A percentile compares a stretch with the other conserved stretches of the same genome.
phyloP scores from a whole-genome alignment of 2,888 invertebrate genomes.

The Diaperis boleti region DNA sequence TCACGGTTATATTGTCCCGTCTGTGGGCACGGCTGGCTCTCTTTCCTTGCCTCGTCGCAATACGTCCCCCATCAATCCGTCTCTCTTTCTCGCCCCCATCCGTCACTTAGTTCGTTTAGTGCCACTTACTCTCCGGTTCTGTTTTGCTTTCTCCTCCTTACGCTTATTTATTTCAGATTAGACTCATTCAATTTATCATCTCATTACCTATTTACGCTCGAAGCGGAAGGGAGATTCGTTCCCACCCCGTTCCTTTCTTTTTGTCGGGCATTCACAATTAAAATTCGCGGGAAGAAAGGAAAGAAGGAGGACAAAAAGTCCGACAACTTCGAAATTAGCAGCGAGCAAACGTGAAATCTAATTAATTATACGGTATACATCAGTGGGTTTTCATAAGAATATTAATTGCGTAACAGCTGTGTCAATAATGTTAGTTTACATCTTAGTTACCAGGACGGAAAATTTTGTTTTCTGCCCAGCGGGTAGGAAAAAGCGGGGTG shows the following conservation, averaged over 20 bases:
- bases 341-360: too few relatives aligned
- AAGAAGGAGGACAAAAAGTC: constrained; percentile 11
- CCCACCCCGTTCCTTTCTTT: neutral
- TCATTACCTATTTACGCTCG: constrained; percentile 62
- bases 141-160: constrained; percentile 63
- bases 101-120: constrained; percentile 65
- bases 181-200: constrained; percentile 67
- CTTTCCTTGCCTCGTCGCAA: constrained; percentile 39
- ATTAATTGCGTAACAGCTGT: too few relatives aligned
- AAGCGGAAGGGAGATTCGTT: constrained; percentile 2
- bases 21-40: constrained; percentile 48
- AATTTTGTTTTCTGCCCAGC: too few relatives aligned
- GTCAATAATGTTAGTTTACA: too few relatives aligned
- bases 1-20: constrained; percentile 66
- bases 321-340: neutral
- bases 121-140: constrained; percentile 63
- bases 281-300: neutral
- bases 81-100: constrained; percentile 58
- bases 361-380: too few relatives aligned
- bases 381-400: too few relatives aligned
- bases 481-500: too few relatives aligned
- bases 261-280: constrained; percentile 14
- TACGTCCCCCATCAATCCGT: constrained; percentile 42
- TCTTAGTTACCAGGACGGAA: too few relatives aligned
- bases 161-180: constrained; percentile 67